These are phyloP conservation scores for Tineola bisselliella DNA, from an alignment of 2,888 invertebrate genomes.

Conservation along the genomic window DNA sequence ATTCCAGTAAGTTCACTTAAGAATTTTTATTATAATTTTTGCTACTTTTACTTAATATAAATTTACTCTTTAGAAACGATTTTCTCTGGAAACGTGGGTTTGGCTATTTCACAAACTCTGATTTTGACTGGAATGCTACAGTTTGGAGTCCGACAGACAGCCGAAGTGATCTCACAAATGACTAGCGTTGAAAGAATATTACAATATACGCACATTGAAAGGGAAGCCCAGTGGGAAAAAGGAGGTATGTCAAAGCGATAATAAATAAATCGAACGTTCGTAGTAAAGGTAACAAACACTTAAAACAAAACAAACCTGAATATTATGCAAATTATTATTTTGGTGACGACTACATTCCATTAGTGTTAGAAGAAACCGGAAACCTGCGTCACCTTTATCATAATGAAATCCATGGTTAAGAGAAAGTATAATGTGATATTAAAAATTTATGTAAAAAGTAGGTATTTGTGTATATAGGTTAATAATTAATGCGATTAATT, in stretches of 20 bases:
- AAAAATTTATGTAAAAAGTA: too few relatives aligned
- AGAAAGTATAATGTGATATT: too few relatives aligned
- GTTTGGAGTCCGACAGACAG: conserved; percentile 76
- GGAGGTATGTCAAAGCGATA: conserved; percentile 40
- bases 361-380: too few relatives aligned
- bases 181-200: conserved; percentile 78
- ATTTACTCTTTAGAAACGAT: conserved; percentile 49
- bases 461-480: too few relatives aligned
- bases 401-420: too few relatives aligned
- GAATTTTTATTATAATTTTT: background rate
- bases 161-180: conserved; percentile 76
- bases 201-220: conserved; percentile 75
- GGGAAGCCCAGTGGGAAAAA: conserved; percentile 65
- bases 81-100: conserved; percentile 73
- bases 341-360: too few relatives aligned
- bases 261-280: too few relatives aligned
- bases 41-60: background rate
- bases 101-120: conserved; percentile 75
- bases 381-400: too few relatives aligned
- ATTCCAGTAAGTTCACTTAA: conserved; percentile 47
- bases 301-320: too few relatives aligned
- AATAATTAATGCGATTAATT: too few relatives aligned
- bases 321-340: too few relatives aligned
- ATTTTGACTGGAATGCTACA: conserved; percentile 77
- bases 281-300: too few relatives aligned